A percentile compares a stretch with the other conserved stretches of the same genome.
These are phyloP conservation scores for Amphipoea lucens DNA, from an alignment of 2,888 invertebrate species.

Conservation along the genomic window DNA sequence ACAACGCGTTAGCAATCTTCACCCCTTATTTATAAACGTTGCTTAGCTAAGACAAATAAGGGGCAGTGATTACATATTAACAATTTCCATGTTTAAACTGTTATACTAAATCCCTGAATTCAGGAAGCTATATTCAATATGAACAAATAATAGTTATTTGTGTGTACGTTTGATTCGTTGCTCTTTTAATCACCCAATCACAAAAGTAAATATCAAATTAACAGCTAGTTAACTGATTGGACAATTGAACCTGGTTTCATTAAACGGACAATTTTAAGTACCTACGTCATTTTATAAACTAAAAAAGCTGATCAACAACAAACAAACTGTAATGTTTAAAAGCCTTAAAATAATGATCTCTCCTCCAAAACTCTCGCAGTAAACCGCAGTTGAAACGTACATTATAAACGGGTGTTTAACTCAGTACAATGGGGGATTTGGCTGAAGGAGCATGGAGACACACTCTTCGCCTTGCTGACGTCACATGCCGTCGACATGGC, in stretches of 20 bases:
- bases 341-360: neutral
- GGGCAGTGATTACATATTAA: conserved; percentile 7
- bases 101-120: neutral
- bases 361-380: neutral
- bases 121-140: neutral
- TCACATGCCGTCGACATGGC: conserved; percentile 7
- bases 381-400: conserved; percentile 15
- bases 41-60: no score
- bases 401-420: conserved; percentile 15
- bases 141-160: neutral
- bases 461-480: conserved; percentile 22
- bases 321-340: neutral
- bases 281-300: neutral
- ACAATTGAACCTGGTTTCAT: neutral
- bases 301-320: neutral
- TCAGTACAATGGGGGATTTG: conserved; percentile 18
- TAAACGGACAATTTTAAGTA: neutral
- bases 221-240: neutral
- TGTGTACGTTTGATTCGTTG: neutral
- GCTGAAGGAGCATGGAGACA: conserved; percentile 23
- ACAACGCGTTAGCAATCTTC: neutral
- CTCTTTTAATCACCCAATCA: neutral
- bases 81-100: neutral
- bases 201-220: neutral
- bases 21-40: neutral